These are phyloP conservation scores for Acleris sparsana DNA, from an alignment of 2,888 invertebrate species.

Conservation along the genomic window DNA sequence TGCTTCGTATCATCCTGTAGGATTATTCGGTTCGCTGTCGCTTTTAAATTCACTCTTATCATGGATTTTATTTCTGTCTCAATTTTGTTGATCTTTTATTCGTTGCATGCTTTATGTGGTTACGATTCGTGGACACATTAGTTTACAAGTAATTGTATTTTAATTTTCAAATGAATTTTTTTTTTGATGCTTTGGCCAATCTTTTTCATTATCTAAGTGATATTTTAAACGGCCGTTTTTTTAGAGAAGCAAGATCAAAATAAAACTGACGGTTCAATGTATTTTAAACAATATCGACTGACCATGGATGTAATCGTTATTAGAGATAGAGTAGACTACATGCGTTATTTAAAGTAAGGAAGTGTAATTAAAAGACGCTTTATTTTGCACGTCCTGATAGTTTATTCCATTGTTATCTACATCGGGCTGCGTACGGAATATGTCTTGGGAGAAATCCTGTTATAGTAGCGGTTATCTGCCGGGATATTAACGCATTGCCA, in stretches of 20 bases:
- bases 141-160: too few species aligned
- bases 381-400: constrained; percentile 54
- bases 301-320: constrained; percentile 43
- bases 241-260: too few species aligned
- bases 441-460: constrained; percentile 54
- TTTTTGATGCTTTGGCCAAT: background rate
- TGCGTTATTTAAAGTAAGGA: constrained; percentile 66
- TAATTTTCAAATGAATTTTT: too few species aligned
- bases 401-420: constrained; percentile 65
- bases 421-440: constrained; percentile 61
- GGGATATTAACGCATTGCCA: constrained; percentile 59
- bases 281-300: too few species aligned
- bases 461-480: constrained; percentile 58
- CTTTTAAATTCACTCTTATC: constrained; percentile 50
- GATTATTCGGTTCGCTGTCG: constrained; percentile 58
- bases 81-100: constrained; percentile 15
- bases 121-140: background rate
- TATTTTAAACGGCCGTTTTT: constrained; percentile 50
- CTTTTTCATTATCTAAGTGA: constrained; percentile 34
- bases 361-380: constrained; percentile 74
- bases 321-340: constrained; percentile 66
- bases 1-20: constrained; percentile 55
- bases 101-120: background rate
- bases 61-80: constrained; percentile 39
- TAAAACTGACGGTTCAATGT: too few species aligned